A percentile compares a stretch with the other conserved stretches of the same genome.
These are phyloP conservation scores for Alectura lathami DNA, from an alignment of 2,113 vertebrate species.

Conservation along the genomic window DNA sequence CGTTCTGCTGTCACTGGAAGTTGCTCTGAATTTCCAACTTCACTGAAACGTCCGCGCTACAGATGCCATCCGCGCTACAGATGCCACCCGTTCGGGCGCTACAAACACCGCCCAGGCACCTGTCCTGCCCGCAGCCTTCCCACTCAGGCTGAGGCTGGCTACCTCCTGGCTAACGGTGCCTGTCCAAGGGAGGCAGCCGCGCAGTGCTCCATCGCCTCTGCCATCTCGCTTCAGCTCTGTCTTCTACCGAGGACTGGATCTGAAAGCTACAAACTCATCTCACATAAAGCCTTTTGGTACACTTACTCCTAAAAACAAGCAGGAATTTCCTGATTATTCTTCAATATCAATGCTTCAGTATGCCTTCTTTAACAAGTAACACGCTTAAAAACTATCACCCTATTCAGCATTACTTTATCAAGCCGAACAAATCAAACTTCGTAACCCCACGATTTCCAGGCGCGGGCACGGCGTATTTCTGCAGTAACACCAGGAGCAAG, in stretches of 20 bases:
- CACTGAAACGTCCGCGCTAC: not conserved
- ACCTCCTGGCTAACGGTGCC: not conserved
- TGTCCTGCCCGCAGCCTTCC: conserved; percentile 5
- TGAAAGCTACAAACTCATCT: not conserved
- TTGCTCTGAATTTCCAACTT: conserved; percentile 21
- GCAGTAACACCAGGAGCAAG: too few species aligned
- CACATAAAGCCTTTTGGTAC: not conserved
- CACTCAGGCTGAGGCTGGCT: not conserved
- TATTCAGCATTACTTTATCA: not conserved
- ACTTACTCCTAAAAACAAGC: not conserved
- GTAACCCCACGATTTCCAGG: not conserved
- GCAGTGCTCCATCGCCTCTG: not conserved
- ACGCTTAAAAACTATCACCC: not conserved
- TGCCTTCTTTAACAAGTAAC: not conserved
- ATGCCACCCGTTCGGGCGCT: not conserved
- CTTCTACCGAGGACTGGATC: not conserved
- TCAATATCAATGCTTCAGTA: not conserved
- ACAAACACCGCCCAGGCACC: not conserved
- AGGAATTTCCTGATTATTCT: not conserved
- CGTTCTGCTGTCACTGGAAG: not conserved
- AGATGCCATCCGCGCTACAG: not conserved
- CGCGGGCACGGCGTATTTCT: not conserved
- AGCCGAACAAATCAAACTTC: not conserved
- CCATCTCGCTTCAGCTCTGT: not conserved
- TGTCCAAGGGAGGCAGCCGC: not conserved